Conservation (phyloP, 2,888 invertebrate species). For the Agrochola lota region DNA sequence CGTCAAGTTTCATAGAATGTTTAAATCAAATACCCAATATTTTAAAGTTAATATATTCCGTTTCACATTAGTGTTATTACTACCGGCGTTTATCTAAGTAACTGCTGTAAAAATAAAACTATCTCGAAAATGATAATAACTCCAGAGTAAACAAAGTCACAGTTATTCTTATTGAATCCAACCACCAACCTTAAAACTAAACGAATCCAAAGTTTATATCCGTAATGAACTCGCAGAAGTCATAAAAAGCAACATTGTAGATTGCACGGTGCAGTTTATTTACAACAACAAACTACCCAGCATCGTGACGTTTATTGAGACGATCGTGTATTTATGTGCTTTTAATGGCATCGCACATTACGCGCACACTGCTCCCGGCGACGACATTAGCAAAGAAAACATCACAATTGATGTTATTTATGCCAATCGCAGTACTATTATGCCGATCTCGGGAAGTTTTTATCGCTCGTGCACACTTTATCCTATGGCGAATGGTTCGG, state of each 20-base stretch:
- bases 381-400: constrained; percentile 79
- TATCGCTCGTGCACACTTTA: constrained; percentile 37
- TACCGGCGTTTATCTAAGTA: too few relatives aligned
- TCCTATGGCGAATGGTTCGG: constrained; percentile 9
- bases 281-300: constrained; percentile 73
- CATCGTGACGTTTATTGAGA: constrained; percentile 81
- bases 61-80: too few relatives aligned
- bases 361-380: constrained; percentile 70
- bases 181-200: constrained; percentile 54
- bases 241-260: constrained; percentile 69
- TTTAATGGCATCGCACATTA: constrained; percentile 89
- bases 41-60: too few relatives aligned
- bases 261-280: constrained; percentile 68
- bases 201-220: constrained; percentile 65
- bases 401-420: constrained; percentile 85
- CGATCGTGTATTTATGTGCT: constrained; percentile 88
- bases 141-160: not conserved
- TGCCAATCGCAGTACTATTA: constrained; percentile 69
- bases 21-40: too few relatives aligned
- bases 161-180: constrained; percentile 51
- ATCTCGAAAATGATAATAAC: not conserved
- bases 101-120: too few relatives aligned
- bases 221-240: constrained; percentile 62
- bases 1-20: too few relatives aligned
- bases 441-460: constrained; percentile 65